Percentiles rank a stretch among this genome's conserved stretches.
These are phyloP conservation scores for Catagonus wagneri DNA, from an alignment of 2,113 vertebrate genomes.

Conservation along the genomic window DNA sequence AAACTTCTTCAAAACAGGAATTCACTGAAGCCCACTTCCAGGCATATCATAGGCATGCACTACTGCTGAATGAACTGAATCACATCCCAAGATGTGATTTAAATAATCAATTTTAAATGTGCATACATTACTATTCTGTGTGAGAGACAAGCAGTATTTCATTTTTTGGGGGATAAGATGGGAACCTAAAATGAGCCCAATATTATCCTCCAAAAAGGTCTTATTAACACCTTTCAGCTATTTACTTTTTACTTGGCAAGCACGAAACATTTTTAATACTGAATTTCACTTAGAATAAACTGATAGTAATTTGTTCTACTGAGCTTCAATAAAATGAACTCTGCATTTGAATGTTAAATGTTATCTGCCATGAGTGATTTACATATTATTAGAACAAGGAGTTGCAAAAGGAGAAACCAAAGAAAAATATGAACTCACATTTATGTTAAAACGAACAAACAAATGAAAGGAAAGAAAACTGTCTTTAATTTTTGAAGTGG, in stretches of 20 bases:
- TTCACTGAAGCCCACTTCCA: neutral
- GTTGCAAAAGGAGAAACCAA: constrained; percentile 18
- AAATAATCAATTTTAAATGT: neutral
- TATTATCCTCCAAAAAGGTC: neutral
- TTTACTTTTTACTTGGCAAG: constrained; percentile 55
- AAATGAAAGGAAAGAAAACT: constrained; percentile 5
- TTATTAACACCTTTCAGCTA: constrained; percentile 38
- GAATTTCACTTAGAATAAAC: constrained; percentile 54
- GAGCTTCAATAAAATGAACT: constrained; percentile 61
- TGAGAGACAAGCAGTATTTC: neutral
- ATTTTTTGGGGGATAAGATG: constrained; percentile 25
- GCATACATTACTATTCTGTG: neutral
- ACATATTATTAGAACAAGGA: constrained; percentile 42
- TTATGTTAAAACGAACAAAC: constrained; percentile 43
- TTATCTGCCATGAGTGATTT: constrained; percentile 12
- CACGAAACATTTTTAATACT: constrained; percentile 26
- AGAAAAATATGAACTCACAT: constrained; percentile 37
- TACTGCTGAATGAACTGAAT: neutral
- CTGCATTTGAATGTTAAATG: constrained; percentile 47
- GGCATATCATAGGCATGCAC: neutral
- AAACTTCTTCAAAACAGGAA: constrained; percentile 15
- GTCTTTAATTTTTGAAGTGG: constrained; percentile 55
- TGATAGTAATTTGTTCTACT: constrained; percentile 55
- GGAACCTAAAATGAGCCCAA: neutral
- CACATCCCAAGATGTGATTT: neutral